Conservation (phyloP, 2,888 invertebrate genomes). For the Nomada lathburiana region DNA sequence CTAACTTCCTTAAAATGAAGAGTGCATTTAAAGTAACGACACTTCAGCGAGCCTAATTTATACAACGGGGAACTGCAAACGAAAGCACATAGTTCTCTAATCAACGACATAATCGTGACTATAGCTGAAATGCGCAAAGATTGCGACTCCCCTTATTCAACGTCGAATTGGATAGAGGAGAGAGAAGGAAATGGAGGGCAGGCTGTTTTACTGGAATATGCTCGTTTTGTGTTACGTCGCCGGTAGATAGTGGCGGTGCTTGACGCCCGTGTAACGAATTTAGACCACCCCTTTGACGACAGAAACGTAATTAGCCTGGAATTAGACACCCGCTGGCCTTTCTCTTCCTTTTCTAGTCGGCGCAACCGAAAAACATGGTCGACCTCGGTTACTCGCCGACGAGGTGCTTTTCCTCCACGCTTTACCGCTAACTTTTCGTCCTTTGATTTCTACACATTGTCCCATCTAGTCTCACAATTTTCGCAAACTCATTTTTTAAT, state of each 20-base stretch:
- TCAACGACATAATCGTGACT: not conserved
- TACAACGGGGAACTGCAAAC: not conserved
- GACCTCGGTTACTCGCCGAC: not conserved
- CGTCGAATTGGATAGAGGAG: not conserved
- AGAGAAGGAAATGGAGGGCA: not conserved
- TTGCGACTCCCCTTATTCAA: not conserved
- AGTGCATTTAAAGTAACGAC: too few species aligned
- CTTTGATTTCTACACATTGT: not conserved
- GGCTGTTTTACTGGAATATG: constrained; percentile 45
- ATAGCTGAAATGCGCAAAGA: constrained; percentile 1
- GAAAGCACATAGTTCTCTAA: not conserved
- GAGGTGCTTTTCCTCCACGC: not conserved
- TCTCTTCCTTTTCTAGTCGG: constrained; percentile 31
- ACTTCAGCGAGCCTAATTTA: not conserved
- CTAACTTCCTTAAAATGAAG: not conserved
- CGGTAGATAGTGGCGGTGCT: constrained; percentile 50
- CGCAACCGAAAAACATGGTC: constrained; percentile 19
- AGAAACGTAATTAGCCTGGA: constrained; percentile 76
- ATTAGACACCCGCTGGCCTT: constrained; percentile 70
- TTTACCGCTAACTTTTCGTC: not conserved
- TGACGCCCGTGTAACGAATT: constrained; percentile 75
- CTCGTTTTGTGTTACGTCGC: constrained; percentile 53
- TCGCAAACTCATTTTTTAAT: too few species aligned
- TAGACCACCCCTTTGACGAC: constrained; percentile 78
- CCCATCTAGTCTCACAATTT: too few species aligned